Base-by-base conservation (phyloP, 2,113 vertebrate genomes). In the Sorex araneus region DNA sequence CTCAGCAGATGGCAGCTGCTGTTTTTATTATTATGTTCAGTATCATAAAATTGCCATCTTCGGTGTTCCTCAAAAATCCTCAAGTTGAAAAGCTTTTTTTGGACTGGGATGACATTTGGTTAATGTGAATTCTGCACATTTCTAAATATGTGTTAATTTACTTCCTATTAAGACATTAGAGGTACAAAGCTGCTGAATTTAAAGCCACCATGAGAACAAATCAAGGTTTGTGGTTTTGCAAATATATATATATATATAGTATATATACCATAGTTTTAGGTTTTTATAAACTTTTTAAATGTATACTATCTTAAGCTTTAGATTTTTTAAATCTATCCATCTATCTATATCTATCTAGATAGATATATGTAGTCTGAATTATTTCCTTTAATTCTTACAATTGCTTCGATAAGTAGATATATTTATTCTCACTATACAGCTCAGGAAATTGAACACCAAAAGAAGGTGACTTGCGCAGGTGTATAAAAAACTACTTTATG, bases 21-120 rank as follows among this genome's bases (percentile, higher is more conserved):
- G 21, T 77, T 94, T 85, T 82, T 27, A 85, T 87, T 28, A 76
- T 63, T 83, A 43, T 83, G 79, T 64, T 84, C 71, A 45, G 21
- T 60, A 60, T 23, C 57, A 60, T 60, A 60, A 90, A 69, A 36
- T 13, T 87, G 1, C 54, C 63, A 28, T 67, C 34, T 89, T 84
- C 43, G 73, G 3, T 16, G 47, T 80, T 73, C 82, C 27, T 88
- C 40, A 45, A 60, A 84, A 67, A 12, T 36, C n/a, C 11, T 64
- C 60, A 30, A 12, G 2, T 34, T 71, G 82, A 67, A 86, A 47
- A 60, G 15, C 71, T 86, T 74, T 19, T 10, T 73, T 81, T 92
- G 15, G 30, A 70, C 40, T 50, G 57, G 30, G 25, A 69, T 64
- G 21, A 4, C 21, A 57, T 34, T 66, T 78, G 8, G 21, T 43